phyloP scores from a whole-genome alignment of 2,888 invertebrate species.

The Eupithecia vulgata region DNA sequence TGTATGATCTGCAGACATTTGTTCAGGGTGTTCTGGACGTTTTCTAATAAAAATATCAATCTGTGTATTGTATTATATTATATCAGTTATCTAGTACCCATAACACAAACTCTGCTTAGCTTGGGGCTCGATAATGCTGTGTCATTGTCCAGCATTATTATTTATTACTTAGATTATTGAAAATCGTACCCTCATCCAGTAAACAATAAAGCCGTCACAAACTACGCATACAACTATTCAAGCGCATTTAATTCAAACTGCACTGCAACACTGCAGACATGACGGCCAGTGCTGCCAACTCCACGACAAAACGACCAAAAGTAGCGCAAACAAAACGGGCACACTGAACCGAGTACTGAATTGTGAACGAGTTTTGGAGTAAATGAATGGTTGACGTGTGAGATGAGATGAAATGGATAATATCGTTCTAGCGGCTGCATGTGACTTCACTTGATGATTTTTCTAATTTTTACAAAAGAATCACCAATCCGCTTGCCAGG shows the following conservation, averaged over 20 bases:
- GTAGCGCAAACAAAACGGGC: conserved; percentile 55
- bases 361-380: conserved; percentile 4
- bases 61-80: no score
- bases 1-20: no score
- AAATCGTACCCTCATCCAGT: neutral
- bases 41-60: no score
- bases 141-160: no score
- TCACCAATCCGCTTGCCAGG: no score
- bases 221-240: conserved; percentile 22
- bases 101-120: no score
- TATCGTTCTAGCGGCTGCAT: neutral
- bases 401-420: conserved; percentile 1
- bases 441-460: neutral
- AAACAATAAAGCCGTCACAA: conserved; percentile 5
- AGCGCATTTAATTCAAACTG: conserved; percentile 42
- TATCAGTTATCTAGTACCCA: no score
- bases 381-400: conserved; percentile 10
- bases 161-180: no score
- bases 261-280: conserved; percentile 54
- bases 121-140: no score
- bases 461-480: neutral
- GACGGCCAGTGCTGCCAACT: conserved; percentile 68
- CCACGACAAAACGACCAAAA: conserved; percentile 59
- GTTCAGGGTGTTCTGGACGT: no score
- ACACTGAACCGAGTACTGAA: conserved; percentile 20